Evolutionary conservation across 2,113 vertebrate species (phyloP), one percentile per base, ranked within the genome.

Genomic region (Phylloscopus trochiloides): DNA sequence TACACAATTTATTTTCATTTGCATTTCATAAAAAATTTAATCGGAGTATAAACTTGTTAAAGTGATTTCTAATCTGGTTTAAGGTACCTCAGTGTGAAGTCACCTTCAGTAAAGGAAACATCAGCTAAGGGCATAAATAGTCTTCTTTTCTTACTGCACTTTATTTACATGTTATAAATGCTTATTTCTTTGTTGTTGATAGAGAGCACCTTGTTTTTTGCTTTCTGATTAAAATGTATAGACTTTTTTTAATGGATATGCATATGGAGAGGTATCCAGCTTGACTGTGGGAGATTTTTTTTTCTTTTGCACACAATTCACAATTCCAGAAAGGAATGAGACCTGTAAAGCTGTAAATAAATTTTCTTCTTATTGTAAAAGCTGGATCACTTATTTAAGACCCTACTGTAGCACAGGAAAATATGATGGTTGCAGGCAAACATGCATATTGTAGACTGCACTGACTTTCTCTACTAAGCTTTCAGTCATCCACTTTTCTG

Each of bases 1-100:
- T 81, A 61, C 26, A 42, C 8, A 86, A 28, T 94, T 88, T 63
- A 26, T 95, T 93, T 91, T 76, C 36, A 83, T 92, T 96, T 92
- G 42, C 74, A 75, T 91, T 88, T 79, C n/a, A 51, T 80, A 47
- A 58, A 73, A 86, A 72, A 54, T 9, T 20, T 48, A 80, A 73
- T 54, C 40, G 51, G 70, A 68, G 54, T 82, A 67, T 90, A 96
- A 94, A 95, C 51, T 54, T 45, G 34, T 87, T 78, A 75, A 72
- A 68, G 14, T 3, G 4, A 87, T 91, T 40, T 71, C 51, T 90
- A 96, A 80, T 79, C 48, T 93, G 11, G 5, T 96, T 95, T 90
- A 70, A 94, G 32, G 10, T 66, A 85, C 42, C 65, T 29, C 12
- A 32, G 62, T 62, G 48, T 68, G 73, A 18, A 88, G 40, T 92